A percentile compares a stretch with the other conserved stretches of the same genome.
These are phyloP conservation scores for Leptopilina syphax DNA, from an alignment of 2,888 invertebrate genomes.

Conservation along the genomic window DNA sequence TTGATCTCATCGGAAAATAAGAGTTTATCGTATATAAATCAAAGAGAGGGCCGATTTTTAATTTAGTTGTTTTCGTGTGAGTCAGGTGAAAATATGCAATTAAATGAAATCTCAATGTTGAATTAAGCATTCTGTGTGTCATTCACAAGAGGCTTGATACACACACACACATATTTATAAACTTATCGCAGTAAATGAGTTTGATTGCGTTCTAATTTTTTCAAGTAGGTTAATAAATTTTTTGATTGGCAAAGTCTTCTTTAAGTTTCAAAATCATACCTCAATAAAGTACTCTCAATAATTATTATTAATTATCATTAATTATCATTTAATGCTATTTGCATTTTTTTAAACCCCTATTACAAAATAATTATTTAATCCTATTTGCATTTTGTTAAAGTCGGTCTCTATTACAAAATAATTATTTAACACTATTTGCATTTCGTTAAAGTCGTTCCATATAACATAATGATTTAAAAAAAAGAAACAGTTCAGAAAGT, in stretches of 20 bases:
- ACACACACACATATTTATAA: too few relatives aligned
- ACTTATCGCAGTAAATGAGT: neutral
- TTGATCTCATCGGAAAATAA: constrained; percentile 34
- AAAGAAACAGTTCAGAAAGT: too few relatives aligned
- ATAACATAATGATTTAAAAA: too few relatives aligned
- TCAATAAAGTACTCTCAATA: too few relatives aligned
- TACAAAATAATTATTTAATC: too few relatives aligned
- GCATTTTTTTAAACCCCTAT: too few relatives aligned
- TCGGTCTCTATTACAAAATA: too few relatives aligned
- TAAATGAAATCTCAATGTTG: constrained; percentile 20
- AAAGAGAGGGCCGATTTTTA: constrained; percentile 33
- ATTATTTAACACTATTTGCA: too few relatives aligned
- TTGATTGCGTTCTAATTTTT: constrained; percentile 14
- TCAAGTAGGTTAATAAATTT: neutral
- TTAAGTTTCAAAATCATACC: neutral
- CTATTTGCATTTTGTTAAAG: too few relatives aligned
- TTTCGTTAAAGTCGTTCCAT: too few relatives aligned
- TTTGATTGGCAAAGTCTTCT: neutral
- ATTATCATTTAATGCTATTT: too few relatives aligned
- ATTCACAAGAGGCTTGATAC: neutral
- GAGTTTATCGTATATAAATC: constrained; percentile 26
- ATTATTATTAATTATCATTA: too few relatives aligned
- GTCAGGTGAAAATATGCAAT: constrained; percentile 30
- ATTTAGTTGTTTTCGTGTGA: constrained; percentile 34
- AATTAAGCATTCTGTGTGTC: constrained; percentile 19